Evolutionary conservation across 2,888 invertebrate genomes (phyloP), one percentile per base, ranked within the genome.

Genomic region (Cataglyphis altisquamis): DNA sequence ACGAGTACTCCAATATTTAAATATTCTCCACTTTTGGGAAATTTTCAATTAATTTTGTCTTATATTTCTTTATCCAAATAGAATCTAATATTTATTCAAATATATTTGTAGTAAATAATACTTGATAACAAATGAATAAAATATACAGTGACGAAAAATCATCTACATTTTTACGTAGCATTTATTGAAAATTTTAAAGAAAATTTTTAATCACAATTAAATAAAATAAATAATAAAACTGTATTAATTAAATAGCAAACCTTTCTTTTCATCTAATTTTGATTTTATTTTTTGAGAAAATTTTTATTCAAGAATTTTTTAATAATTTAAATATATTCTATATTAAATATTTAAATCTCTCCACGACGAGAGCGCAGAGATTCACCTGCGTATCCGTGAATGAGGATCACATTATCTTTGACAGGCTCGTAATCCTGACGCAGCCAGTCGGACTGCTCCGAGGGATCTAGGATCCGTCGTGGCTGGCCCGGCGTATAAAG

Each of bases 331-430:
- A 41, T 41, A 41, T 41, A 41, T 12, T 41, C 39, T 10, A 41
- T 41, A 10, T 10, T 41, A 41, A 41, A 41, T 41, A 41, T 39
- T 39, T 10, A 41, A 41, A 41, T 41, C 4, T 41, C 41, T 15
- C 41, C 41, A 4, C 12, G 10, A 45, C 5, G 1, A 45, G 3
- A 45, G 45, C 45, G 45, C 45, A 41, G 62, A 55, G 36, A 78
- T 85, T 32, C 73, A 94, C 94, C 97, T 0, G 97, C 97, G 93
- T 97, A 98, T 1, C 97, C 97, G 91, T 98, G 97, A 39, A 97
- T 95, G 32, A 97, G 94, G 73, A 97, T 94, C 36, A 97, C 95
- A 86, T 97, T 97, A 90, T 97, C 97, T 88, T 96, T 96, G 0
- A 96, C 95, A 0, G 96, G 96, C 90, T 97, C 97, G 96, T 97